Percentiles rank a stretch among this genome's conserved stretches.
phyloP scores from a whole-genome alignment of 2,888 invertebrate genomes.

The Cephalotes varians region DNA sequence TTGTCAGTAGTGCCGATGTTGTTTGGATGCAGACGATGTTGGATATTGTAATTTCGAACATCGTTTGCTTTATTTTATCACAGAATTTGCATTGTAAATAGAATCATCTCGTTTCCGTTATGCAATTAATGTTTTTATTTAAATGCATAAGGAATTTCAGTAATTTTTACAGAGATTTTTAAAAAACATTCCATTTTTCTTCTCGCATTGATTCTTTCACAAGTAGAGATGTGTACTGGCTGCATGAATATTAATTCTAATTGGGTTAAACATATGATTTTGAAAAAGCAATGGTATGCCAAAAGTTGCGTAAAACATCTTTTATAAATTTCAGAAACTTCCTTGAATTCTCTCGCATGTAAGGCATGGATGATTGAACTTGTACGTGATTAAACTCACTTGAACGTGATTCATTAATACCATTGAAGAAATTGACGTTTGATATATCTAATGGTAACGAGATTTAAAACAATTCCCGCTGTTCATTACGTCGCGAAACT shows the following conservation, averaged over 20 bases:
- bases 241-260: not conserved
- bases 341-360: not conserved
- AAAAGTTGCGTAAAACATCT: not conserved
- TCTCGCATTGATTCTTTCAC: not conserved
- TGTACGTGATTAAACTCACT: not conserved
- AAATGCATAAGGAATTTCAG: not conserved
- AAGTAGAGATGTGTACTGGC: not conserved
- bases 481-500: conserved; percentile 67
- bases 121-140: conserved; percentile 16
- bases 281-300: not conserved
- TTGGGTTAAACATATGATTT: not conserved
- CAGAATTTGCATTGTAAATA: conserved; percentile 5
- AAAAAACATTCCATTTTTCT: not conserved
- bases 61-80: not conserved
- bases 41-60: conserved; percentile 16
- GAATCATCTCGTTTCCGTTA: conserved; percentile 8
- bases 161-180: not conserved
- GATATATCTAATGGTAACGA: conserved; percentile 2
- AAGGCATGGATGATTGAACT: not conserved
- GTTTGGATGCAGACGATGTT: conserved; percentile 60
- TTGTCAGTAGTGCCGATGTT: conserved; percentile 81
- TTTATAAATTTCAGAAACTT: not conserved
- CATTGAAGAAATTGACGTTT: not conserved
- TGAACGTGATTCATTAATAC: conserved; percentile 15
- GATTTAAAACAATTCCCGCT: conserved; percentile 36